These are phyloP conservation scores for Metopolophium dirhodum DNA, from an alignment of 1,140 invertebrate genomes.

Conservation along the genomic window DNA sequence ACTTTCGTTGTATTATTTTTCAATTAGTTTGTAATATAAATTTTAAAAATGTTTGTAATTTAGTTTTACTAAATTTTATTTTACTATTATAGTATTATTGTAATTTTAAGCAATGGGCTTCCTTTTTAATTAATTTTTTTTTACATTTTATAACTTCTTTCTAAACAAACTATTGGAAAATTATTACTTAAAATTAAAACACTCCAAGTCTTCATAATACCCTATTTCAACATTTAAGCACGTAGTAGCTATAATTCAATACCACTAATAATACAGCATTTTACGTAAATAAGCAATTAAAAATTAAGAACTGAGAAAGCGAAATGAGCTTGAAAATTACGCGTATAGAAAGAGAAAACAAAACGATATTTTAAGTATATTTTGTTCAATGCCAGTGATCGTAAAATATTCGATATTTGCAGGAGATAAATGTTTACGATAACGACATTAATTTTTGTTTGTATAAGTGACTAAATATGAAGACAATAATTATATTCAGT, in stretches of 20 bases:
- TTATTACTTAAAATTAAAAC: background rate
- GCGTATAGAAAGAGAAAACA: background rate
- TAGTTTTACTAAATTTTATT: background rate
- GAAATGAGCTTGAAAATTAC: background rate
- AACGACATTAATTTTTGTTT: background rate
- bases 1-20: background rate
- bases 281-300: background rate
- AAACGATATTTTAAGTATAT: background rate
- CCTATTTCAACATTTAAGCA: background rate
- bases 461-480: background rate
- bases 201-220: background rate
- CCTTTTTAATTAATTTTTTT: background rate
- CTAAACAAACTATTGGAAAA: background rate
- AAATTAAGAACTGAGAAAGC: background rate
- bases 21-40: background rate
- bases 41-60: background rate
- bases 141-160: background rate
- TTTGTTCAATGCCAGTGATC: background rate
- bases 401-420: background rate
- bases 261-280: background rate
- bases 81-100: background rate
- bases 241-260: background rate
- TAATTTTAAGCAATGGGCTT: background rate
- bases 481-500: background rate
- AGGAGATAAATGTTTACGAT: background rate